These are phyloP conservation scores for Actenoides lindsayi DNA, from an alignment of 2,113 vertebrate species.

Conservation along the genomic window DNA sequence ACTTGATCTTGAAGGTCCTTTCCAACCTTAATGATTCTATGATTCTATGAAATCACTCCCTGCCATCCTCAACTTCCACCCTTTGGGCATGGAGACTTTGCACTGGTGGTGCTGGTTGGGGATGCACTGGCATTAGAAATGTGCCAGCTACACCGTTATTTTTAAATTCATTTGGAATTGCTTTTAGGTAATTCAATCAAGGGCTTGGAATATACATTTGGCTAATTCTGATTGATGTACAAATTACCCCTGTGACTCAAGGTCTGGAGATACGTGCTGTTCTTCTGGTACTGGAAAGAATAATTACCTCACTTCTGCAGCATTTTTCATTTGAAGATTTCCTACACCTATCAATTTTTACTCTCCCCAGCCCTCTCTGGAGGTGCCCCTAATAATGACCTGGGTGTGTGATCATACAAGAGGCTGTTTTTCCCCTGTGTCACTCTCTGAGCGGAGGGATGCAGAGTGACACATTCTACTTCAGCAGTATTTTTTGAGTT, in stretches of 20 bases:
- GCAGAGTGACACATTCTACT: background rate
- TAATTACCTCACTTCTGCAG: background rate
- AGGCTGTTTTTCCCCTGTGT: background rate
- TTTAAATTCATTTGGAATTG: background rate
- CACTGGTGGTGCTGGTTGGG: background rate
- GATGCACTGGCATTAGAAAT: background rate
- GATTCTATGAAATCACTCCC: background rate
- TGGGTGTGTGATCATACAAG: background rate
- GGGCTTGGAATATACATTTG: background rate
- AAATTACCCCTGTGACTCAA: background rate
- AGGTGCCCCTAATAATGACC: background rate
- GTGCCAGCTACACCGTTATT: background rate
- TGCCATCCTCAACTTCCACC: background rate
- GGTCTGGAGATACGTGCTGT: background rate
- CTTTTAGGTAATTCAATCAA: slow-evolving; percentile 27
- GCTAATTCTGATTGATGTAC: slow-evolving; percentile 9
- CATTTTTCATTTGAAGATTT: background rate
- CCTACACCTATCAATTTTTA: background rate
- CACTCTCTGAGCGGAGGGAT: background rate
- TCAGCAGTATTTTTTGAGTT: background rate
- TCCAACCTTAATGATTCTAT: too few relatives aligned
- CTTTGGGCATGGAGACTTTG: background rate
- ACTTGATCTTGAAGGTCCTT: too few relatives aligned
- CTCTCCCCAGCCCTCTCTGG: background rate
- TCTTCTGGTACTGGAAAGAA: background rate